Percentiles rank a stretch among this genome's conserved stretches.
These are phyloP conservation scores for Sphaerolaimus hirsutus DNA, from an alignment of 2,888 invertebrate genomes.

Conservation along the genomic window DNA sequence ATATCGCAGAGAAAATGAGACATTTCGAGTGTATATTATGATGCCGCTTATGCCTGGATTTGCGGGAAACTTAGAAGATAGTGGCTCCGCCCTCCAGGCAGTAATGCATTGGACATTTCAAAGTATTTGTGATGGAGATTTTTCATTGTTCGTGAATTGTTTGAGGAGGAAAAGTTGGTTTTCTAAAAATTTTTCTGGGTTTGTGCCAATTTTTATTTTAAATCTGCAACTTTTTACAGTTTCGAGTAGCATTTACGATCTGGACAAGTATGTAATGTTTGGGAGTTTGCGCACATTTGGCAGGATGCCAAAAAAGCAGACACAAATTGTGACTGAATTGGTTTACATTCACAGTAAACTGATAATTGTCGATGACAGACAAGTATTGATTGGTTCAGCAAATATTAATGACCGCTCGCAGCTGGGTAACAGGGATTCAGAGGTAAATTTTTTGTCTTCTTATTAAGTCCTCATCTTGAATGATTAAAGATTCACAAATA, in stretches of 20 bases:
- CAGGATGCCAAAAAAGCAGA: conserved; percentile 23
- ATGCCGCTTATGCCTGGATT: conserved; percentile 24
- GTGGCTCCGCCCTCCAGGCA: conserved; percentile 65
- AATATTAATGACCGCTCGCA: conserved; percentile 91
- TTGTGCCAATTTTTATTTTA: too few relatives aligned
- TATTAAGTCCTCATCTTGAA: too few relatives aligned
- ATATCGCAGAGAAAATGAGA: conserved; percentile 16
- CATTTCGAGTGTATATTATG: conserved; percentile 21
- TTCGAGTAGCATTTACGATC: too few relatives aligned
- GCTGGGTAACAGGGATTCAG: conserved; percentile 71
- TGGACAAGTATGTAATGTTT: conserved; percentile 30
- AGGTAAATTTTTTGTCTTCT: conserved; percentile 28
- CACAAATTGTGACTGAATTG: conserved; percentile 50
- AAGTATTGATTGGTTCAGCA: conserved; percentile 79
- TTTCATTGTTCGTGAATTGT: conserved; percentile 53
- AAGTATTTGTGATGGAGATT: conserved; percentile 66
- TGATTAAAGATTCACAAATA: too few relatives aligned
- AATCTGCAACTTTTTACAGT: too few relatives aligned
- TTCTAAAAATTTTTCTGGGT: too few relatives aligned
- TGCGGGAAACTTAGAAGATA: conserved; percentile 51
- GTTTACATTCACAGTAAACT: conserved; percentile 93
- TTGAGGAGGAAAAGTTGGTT: too few relatives aligned
- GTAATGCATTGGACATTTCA: conserved; percentile 92
- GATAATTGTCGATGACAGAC: conserved; percentile 68
- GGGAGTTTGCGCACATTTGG: conserved; percentile 28